Base-by-base conservation (phyloP, 64 coral and sea anemone species). In the Trachythela sp. region DNA sequence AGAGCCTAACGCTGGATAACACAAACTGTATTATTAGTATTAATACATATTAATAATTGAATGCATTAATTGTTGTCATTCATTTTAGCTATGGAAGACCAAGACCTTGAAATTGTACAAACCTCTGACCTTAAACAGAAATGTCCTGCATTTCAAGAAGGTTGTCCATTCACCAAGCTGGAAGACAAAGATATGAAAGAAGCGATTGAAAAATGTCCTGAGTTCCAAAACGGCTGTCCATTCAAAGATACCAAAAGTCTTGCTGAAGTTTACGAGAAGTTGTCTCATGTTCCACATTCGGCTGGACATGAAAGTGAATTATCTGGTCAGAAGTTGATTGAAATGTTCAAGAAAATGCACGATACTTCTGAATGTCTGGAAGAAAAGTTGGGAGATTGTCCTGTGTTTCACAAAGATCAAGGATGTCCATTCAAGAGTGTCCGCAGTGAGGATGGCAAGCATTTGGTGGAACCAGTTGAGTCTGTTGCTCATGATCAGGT, bases 141-240 rank as follows among this genome's bases (percentile, higher is more conserved):
- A 33, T 97, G 95, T 54, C 95, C 95, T 49, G 93, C 94, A 14
- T 97, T 97, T 54, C 92, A 88, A 50, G 91, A 97, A 38, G 95
- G 95, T 48, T 97, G 95, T 40, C 95, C 95, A 27, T 97, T 92
- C 50, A 77, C 83, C n/a, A 97, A 91, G 85, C 26, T 93, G 22
- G 75, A 59, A 48, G 91, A 93, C 27, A 91, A 92, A 9, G 35
- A 88, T n/a, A 59, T 90, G n/a, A 68, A 67, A 8, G 87, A 94
- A 24, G 93, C 90, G 54, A 30, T 89, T 48, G 60, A 94, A 72
- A 94, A 97, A 58, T 97, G 95, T 84, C 95, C 95, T 77, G 88
- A 94, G 48, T 97, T 97, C 36, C 48, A 94, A 87, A 64, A 92
- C 36, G 95, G 95, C 8, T 97, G 95, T 59, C 95, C 95, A 17